Evolutionary conservation across 2,113 vertebrate species (phyloP).

Genomic region (Illadopsis cleaveri): DNA sequence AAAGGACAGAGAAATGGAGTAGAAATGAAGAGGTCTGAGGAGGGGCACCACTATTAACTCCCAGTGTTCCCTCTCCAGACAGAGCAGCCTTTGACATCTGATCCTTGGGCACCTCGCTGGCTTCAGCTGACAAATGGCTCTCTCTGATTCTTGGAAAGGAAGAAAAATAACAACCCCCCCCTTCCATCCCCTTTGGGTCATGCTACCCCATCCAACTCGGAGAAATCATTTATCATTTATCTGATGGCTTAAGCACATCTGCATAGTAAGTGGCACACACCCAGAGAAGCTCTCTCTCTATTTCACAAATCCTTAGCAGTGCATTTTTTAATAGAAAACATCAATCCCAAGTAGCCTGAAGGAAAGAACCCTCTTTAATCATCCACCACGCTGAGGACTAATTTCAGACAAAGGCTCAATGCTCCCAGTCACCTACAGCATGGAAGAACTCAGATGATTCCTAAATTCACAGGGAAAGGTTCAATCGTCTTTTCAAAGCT

Average conservation of each 20-base stretch:
- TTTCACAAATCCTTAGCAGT: conserved; percentile 43
- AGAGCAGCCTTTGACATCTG: background rate
- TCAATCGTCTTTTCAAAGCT: conserved; percentile 19
- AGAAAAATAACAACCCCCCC: background rate
- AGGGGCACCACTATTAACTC: background rate
- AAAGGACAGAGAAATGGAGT: background rate
- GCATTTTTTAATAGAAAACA: conserved; percentile 69
- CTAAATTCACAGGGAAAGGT: conserved; percentile 34
- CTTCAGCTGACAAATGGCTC: conserved; percentile 25
- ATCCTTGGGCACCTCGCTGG: background rate
- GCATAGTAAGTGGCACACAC: conserved; percentile 13
- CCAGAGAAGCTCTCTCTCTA: background rate
- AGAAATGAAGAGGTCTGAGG: background rate
- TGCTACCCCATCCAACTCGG: conserved; percentile 5
- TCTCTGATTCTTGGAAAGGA: background rate
- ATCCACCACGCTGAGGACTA: conserved; percentile 38
- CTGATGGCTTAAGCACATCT: conserved; percentile 30
- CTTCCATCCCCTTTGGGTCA: background rate
- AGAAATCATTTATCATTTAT: conserved; percentile 52
- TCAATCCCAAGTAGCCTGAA: conserved; percentile 53
- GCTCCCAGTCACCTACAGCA: conserved; percentile 8
- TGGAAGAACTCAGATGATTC: background rate
- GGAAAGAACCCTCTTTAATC: conserved; percentile 62
- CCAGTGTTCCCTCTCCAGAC: background rate
- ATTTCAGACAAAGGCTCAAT: conserved; percentile 36